These are phyloP conservation scores for Anthoscopus minutus DNA, from an alignment of 2,113 vertebrate species.

Conservation along the genomic window DNA sequence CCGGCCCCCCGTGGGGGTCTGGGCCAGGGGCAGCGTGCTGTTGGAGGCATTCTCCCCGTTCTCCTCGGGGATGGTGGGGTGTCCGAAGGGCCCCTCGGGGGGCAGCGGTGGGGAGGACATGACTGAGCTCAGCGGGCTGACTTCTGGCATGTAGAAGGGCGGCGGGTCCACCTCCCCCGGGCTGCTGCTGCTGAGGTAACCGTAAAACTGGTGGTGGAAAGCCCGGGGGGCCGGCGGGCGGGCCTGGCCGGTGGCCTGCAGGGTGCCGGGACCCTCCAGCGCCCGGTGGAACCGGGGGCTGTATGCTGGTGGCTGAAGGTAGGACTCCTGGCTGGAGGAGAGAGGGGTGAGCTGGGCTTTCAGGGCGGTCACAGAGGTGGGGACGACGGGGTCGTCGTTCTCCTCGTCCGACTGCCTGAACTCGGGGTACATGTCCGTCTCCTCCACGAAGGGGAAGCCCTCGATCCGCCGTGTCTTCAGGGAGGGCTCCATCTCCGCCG, in stretches of 20 bases:
- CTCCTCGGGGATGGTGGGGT: conserved; percentile 92
- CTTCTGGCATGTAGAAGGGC: conserved; percentile 97
- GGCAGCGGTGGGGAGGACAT: conserved; percentile 90
- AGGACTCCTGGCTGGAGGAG: conserved; percentile 97
- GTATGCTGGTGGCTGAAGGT: conserved; percentile 96
- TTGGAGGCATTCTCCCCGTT: conserved; percentile 89
- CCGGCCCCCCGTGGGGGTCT: conserved; percentile 89
- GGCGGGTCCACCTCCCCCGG: conserved; percentile 90
- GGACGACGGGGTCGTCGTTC: conserved; percentile 90
- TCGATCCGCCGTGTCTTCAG: conserved; percentile 87
- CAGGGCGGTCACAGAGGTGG: conserved; percentile 87
- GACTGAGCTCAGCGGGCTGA: conserved; percentile 94
- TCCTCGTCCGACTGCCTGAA: conserved; percentile 98
- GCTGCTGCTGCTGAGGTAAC: conserved; percentile 91
- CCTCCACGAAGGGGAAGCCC: conserved; percentile 96
- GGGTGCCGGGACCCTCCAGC: conserved; percentile 85
- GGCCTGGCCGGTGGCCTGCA: conserved; percentile 91
- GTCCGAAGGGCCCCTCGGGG: conserved; percentile 87
- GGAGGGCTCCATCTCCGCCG: conserved; percentile 79
- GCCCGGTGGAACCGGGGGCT: conserved; percentile 93
- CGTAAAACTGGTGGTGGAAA: conserved; percentile 95
- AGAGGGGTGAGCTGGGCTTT: conserved; percentile 93
- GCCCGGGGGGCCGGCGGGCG: conserved; percentile 84
- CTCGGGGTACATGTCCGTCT: conserved; percentile 98
- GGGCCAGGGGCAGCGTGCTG: conserved; percentile 91